Evolutionary conservation across 2,113 vertebrate genomes (phyloP).

Genomic region (Bathybates hornii): DNA sequence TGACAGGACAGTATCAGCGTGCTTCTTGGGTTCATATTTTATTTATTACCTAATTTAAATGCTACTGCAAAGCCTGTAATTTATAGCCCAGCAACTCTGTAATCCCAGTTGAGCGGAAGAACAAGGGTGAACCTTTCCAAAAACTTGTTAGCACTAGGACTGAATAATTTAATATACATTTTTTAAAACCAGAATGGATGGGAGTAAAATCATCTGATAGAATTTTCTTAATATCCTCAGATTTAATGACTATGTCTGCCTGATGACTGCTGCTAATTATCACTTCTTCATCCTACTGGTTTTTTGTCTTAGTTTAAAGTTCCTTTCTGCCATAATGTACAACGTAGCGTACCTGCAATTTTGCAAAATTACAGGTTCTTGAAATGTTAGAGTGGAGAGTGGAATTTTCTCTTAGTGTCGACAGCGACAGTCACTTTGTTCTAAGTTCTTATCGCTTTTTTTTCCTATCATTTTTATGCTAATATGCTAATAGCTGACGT

Average conservation of each 20-base stretch:
- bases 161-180: slow-evolving; percentile 56
- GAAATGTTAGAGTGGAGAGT: not conserved
- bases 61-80: slow-evolving; percentile 36
- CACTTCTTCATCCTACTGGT: not conserved
- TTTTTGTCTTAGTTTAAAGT: not conserved
- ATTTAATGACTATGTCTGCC: slow-evolving; percentile 39
- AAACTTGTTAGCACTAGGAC: slow-evolving; percentile 19
- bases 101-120: slow-evolving; percentile 32
- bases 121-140: slow-evolving; percentile 18
- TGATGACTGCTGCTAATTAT: slow-evolving; percentile 34
- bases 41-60: slow-evolving; percentile 62
- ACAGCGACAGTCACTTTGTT: not conserved
- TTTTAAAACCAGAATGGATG: not conserved
- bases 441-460: not conserved
- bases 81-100: slow-evolving; percentile 35
- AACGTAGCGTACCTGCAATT: not conserved
- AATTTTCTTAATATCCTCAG: slow-evolving; percentile 49
- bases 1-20: slow-evolving; percentile 27
- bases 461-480: not conserved
- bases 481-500: not conserved
- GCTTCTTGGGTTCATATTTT: slow-evolving; percentile 51
- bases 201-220: slow-evolving; percentile 10
- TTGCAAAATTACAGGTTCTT: not conserved
- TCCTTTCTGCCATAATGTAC: not conserved
- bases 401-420: not conserved